Evolutionary conservation across 2,797 vertebrate genomes (phyloP).

Genomic region (Microctenopoma stevenorrisi): DNA sequence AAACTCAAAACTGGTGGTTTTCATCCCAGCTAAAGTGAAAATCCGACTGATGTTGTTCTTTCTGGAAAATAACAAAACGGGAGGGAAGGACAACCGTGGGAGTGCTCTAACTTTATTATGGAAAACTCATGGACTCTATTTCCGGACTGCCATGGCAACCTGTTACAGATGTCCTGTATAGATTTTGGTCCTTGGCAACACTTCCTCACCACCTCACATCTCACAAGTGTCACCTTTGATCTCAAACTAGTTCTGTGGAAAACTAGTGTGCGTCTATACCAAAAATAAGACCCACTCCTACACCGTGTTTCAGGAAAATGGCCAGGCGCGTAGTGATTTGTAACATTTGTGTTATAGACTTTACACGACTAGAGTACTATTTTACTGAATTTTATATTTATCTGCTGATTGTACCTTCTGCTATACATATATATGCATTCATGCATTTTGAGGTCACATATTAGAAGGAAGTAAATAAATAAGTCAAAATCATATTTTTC

Average conservation of each 20-base stretch:
- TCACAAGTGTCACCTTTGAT: conserved; percentile 53
- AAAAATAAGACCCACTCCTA: conserved; percentile 23
- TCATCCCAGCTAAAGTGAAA: conserved; percentile 6
- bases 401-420: conserved; percentile 71
- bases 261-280: conserved; percentile 45
- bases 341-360: conserved; percentile 65
- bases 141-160: conserved; percentile 20
- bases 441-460: conserved; percentile 66
- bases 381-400: conserved; percentile 81
- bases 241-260: conserved; percentile 61
- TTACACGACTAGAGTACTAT: conserved; percentile 76
- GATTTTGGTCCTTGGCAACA: conserved; percentile 25
- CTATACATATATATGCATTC: conserved; percentile 65
- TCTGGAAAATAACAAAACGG: not conserved
- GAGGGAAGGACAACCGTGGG: not conserved
- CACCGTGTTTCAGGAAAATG: conserved; percentile 47
- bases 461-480: conserved; percentile 61
- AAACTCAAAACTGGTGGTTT: conserved; percentile 1
- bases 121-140: conserved; percentile 4
- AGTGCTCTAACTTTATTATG: conserved; percentile 7
- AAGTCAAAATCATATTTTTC: conserved; percentile 21
- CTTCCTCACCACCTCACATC: conserved; percentile 19
- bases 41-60: not conserved
- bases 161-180: conserved; percentile 29
- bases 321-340: conserved; percentile 63